Evolutionary conservation across 2,888 invertebrate genomes (phyloP), one percentile per base, ranked within the genome.

Genomic region (Stomorhina lunata): DNA sequence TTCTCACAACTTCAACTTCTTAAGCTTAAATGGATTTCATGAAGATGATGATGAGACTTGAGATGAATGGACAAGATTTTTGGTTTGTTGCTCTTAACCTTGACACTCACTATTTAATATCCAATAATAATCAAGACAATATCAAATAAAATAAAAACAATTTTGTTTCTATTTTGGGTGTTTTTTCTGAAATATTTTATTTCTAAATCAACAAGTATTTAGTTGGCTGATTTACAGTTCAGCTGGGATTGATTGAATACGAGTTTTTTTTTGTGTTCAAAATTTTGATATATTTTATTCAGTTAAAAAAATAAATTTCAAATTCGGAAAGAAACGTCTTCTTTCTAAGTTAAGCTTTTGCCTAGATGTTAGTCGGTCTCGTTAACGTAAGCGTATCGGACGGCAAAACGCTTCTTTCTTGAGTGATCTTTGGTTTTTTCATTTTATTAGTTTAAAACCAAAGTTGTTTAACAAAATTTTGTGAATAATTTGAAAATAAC

Each of bases 101-200:
- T 90, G 90, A 90, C 90, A 90, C 90, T 90, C 88, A 88, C 89
- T 88, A 80, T 84, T 83, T 71, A 76, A 82, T 75, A 79, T 34
- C 79, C 59, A n/a, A n/a, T n/a, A n/a, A n/a, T n/a, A n/a, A n/a
- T n/a, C n/a, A n/a, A n/a, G n/a, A 71, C 34, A 66, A 53, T 17
- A 66, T 66, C 45, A 55, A 77, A 66, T 34, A 69, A 34, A 29
- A 61, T 32, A 40, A 15, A 68, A 68, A 73, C 37, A 32, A 63
- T 63, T 40, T 10, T 59, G 50, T 17, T 34, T 25, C 22, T 25
- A 12, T 32, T 65, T 20, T 27, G n/a, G n/a, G n/a, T n/a, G 2
- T 61, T 20, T 17, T 20, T 53, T 72, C 59, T 32, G 3, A 10
- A 77, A 43, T 27, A 63, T 40, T 20, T 25, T n/a, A 45, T 25